Conservation (phyloP, 1,140 invertebrate genomes). For the Panagrolaimus sp. region DNA sequence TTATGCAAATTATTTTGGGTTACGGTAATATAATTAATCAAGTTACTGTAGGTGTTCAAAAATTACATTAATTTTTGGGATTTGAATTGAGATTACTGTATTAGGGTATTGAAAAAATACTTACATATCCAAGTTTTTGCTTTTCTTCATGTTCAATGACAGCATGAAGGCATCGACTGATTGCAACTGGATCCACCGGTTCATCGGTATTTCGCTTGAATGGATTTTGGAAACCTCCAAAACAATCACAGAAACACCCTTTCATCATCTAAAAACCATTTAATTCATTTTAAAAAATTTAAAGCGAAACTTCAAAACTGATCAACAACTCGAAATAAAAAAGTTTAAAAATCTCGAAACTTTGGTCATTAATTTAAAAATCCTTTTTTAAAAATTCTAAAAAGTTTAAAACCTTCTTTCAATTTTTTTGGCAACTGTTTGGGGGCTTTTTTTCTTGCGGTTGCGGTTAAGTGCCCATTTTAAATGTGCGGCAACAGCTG, state of each 20-base stretch:
- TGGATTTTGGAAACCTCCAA: conserved; percentile 42
- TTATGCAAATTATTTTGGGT: background rate
- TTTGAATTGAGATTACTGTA: conserved; percentile 7
- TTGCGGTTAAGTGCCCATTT: too few relatives aligned
- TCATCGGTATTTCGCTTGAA: conserved; percentile 14
- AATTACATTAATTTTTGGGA: too few relatives aligned
- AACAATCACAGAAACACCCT: conserved; percentile 47
- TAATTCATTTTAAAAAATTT: background rate
- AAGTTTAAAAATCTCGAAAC: background rate
- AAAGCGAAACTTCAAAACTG: background rate
- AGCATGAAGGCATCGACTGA: conserved; percentile 36
- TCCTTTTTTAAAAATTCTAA: background rate
- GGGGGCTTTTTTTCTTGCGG: too few relatives aligned
- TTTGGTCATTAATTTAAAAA: background rate
- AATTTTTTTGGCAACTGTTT: too few relatives aligned
- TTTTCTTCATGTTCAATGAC: conserved; percentile 34
- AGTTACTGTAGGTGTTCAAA: too few relatives aligned
- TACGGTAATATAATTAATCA: too few relatives aligned
- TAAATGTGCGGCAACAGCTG: too few relatives aligned
- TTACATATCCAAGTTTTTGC: conserved; percentile 33
- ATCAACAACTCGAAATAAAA: background rate
- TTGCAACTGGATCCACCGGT: conserved; percentile 37
- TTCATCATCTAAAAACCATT: conserved; percentile 38
- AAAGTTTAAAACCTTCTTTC: background rate
- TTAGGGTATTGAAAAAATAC: conserved; percentile 10